Evolutionary conservation across 2,797 vertebrate genomes (phyloP).

Genomic region (Ctenopoma multispine): DNA sequence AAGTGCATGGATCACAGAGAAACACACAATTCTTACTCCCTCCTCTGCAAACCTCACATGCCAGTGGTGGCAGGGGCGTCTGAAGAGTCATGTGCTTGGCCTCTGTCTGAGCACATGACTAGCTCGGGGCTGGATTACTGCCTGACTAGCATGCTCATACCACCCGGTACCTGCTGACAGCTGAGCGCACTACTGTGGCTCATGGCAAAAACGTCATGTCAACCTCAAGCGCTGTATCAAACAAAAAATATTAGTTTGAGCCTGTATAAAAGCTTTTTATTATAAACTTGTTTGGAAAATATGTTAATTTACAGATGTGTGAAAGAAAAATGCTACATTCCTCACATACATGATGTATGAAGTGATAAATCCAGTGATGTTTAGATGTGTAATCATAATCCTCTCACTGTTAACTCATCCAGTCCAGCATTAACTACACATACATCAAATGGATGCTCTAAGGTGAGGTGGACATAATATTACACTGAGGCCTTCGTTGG

Average conservation of each 20-base stretch:
- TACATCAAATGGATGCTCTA: too few relatives aligned
- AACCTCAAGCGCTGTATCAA: not conserved
- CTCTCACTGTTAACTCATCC: not conserved
- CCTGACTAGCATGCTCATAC: conserved; percentile 60
- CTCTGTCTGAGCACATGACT: conserved; percentile 81
- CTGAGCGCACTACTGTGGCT: conserved; percentile 20
- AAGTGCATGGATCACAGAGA: not conserved
- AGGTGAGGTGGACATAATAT: too few relatives aligned
- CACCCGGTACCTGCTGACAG: conserved; percentile 63
- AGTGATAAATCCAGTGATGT: not conserved
- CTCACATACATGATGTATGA: not conserved
- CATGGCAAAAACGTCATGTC: conserved; percentile 21
- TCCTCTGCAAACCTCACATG: conserved; percentile 43
- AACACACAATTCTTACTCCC: not conserved
- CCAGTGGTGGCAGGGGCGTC: conserved; percentile 42
- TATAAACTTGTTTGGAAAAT: not conserved
- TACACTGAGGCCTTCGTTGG: too few relatives aligned
- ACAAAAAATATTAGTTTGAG: not conserved
- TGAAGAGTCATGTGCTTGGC: conserved; percentile 79
- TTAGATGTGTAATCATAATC: not conserved
- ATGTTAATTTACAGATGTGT: not conserved
- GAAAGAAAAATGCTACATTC: too few relatives aligned
- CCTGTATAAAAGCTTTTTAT: not conserved
- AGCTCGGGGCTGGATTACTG: conserved; percentile 75
- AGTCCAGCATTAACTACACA: not conserved